Percentiles rank a stretch among this genome's conserved stretches.
phyloP scores from a whole-genome alignment of 2,797 vertebrate species.

The Etheostoma perlongum region DNA sequence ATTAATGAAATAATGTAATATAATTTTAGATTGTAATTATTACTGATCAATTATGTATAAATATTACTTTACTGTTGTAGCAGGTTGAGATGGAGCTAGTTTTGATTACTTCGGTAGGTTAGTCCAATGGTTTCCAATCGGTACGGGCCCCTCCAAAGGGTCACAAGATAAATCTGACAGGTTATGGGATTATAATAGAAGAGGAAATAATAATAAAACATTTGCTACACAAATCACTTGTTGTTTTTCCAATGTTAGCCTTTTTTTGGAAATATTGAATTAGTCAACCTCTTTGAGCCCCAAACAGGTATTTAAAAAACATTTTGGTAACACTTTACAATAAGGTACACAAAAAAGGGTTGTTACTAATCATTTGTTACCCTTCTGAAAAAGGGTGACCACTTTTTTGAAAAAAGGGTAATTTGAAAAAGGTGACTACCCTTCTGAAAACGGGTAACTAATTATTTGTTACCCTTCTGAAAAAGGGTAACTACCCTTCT shows the following conservation, averaged over 20 bases:
- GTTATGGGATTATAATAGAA: not conserved
- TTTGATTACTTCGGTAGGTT: not conserved
- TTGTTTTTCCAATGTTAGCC: not conserved
- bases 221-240: not conserved
- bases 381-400: too few relatives aligned
- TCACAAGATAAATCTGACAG: not conserved
- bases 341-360: too few relatives aligned
- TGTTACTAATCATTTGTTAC: too few relatives aligned
- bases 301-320: not conserved
- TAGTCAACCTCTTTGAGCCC: not conserved
- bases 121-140: not conserved
- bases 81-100: not conserved
- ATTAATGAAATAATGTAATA: not conserved
- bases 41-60: not conserved
- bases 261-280: not conserved
- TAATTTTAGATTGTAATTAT: not conserved
- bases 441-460: too few relatives aligned
- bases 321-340: too few relatives aligned
- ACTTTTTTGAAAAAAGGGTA: too few relatives aligned
- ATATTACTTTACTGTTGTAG: not conserved
- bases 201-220: not conserved
- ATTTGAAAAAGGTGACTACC: too few relatives aligned
- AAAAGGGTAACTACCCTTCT: too few relatives aligned
- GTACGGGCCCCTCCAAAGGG: not conserved
- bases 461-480: too few relatives aligned